A percentile compares a stretch with the other conserved stretches of the same genome.
Evolutionary conservation across 2,797 vertebrate species (phyloP).

Genomic region (Typhlichthys eigenmanni): DNA sequence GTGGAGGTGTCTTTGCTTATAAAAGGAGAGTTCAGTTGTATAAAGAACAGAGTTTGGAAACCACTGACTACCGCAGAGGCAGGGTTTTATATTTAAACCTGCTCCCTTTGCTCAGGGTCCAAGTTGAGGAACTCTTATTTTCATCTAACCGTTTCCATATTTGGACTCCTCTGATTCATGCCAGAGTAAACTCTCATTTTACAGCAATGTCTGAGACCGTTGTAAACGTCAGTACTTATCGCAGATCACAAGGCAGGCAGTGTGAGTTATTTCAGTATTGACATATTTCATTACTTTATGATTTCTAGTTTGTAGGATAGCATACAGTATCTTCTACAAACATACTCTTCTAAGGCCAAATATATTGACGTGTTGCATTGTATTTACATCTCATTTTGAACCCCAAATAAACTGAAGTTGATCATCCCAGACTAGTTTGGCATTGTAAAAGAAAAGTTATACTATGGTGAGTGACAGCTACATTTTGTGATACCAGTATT

Average conservation of each 20-base stretch:
- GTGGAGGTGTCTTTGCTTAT: conserved; percentile 29
- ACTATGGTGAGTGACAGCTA: background rate
- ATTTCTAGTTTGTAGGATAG: too few species aligned
- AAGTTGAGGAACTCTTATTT: conserved; percentile 51
- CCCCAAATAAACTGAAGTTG: background rate
- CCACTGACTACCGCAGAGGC: conserved; percentile 38
- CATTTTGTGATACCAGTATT: background rate
- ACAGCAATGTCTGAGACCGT: conserved; percentile 19
- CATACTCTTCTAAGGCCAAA: too few species aligned
- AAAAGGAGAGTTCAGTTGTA: conserved; percentile 17
- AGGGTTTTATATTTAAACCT: conserved; percentile 62
- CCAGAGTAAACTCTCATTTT: conserved; percentile 24
- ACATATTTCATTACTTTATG: background rate
- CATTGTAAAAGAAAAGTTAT: background rate
- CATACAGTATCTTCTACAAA: too few species aligned
- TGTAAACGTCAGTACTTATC: conserved; percentile 3
- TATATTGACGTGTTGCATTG: too few species aligned
- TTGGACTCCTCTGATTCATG: conserved; percentile 48
- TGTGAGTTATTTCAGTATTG: background rate
- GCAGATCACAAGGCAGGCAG: background rate
- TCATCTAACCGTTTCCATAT: conserved; percentile 61
- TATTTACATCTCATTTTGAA: too few species aligned
- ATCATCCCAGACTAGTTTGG: background rate
- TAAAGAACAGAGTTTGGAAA: conserved; percentile 20
- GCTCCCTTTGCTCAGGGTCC: conserved; percentile 35